Conservation (phyloP, 2,113 vertebrate species). For the Cryptomyrus ogoouensis region DNA sequence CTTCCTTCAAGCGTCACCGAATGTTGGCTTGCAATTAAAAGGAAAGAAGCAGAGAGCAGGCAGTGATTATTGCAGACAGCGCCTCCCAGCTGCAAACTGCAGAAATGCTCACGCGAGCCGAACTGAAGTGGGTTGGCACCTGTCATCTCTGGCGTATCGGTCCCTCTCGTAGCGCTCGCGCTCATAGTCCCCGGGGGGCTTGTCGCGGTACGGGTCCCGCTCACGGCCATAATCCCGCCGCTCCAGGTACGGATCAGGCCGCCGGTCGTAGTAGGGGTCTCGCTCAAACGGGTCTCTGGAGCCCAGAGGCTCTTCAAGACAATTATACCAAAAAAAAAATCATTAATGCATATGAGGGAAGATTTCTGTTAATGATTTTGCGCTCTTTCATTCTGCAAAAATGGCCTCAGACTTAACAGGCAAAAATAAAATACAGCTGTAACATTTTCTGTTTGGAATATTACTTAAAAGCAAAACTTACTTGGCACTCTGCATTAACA, state of each 20-base stretch:
- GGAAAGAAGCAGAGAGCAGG: conserved; percentile 5
- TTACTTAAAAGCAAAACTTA: neutral
- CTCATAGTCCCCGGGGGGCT: conserved; percentile 74
- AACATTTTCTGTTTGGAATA: neutral
- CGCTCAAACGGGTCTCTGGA: conserved; percentile 75
- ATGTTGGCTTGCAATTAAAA: conserved; percentile 51
- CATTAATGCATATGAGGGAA: neutral
- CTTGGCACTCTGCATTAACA: neutral
- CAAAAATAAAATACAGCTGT: neutral
- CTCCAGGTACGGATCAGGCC: conserved; percentile 71
- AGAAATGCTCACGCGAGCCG: neutral
- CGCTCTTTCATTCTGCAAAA: neutral
- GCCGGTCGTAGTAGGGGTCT: conserved; percentile 82
- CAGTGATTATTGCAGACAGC: neutral
- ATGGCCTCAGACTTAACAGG: neutral
- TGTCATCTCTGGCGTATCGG: conserved; percentile 78
- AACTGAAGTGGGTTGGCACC: conserved; percentile 51
- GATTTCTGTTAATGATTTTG: neutral
- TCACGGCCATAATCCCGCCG: conserved; percentile 83
- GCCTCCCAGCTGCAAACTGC: neutral
- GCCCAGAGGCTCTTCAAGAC: conserved; percentile 63
- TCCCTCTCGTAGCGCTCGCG: conserved; percentile 86
- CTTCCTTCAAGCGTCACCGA: conserved; percentile 47
- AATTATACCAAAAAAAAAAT: neutral
- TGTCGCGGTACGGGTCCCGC: conserved; percentile 64